These are phyloP conservation scores for Syrphus vitripennis DNA, from an alignment of 2,888 invertebrate genomes.

Conservation along the genomic window DNA sequence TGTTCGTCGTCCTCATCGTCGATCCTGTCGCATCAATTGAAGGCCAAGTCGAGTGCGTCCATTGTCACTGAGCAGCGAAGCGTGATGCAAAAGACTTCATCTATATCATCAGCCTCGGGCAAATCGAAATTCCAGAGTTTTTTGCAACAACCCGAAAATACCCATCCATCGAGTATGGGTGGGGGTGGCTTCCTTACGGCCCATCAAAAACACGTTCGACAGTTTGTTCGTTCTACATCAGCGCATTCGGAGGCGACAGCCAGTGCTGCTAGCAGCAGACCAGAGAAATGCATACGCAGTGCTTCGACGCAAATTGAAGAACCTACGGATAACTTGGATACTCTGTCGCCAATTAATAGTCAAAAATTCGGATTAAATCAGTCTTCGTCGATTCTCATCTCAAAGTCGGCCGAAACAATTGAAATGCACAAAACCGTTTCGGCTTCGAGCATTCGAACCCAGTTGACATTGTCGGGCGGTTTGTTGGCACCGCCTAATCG, in stretches of 20 bases:
- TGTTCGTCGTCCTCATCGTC: slow-evolving; percentile 71
- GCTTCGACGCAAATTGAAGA: slow-evolving; percentile 81
- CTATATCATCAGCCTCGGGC: slow-evolving; percentile 72
- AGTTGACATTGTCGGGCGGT: slow-evolving; percentile 80
- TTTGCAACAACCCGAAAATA: slow-evolving; percentile 79
- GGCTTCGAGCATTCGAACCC: slow-evolving; percentile 79
- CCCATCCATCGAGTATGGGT: slow-evolving; percentile 73
- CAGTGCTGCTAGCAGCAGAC: slow-evolving; percentile 71
- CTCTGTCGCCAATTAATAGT: slow-evolving; percentile 73
- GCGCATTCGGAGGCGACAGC: slow-evolving; percentile 80
- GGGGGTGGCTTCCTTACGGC: slow-evolving; percentile 78
- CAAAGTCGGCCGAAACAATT: slow-evolving; percentile 81
- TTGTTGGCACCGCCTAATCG: slow-evolving; percentile 81
- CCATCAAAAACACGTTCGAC: slow-evolving; percentile 80
- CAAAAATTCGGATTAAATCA: slow-evolving; percentile 79
- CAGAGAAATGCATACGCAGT: slow-evolving; percentile 80
- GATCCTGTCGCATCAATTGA: slow-evolving; percentile 81
- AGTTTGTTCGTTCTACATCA: slow-evolving; percentile 81
- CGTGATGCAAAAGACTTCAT: slow-evolving; percentile 75
- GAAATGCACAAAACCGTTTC: slow-evolving; percentile 79
- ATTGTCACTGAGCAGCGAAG: slow-evolving; percentile 78
- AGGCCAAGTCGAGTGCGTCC: slow-evolving; percentile 80
- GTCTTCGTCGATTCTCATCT: slow-evolving; percentile 80
- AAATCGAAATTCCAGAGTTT: slow-evolving; percentile 81
- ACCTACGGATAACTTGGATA: slow-evolving; percentile 52